phyloP scores from a whole-genome alignment of 2,113 vertebrate genomes.

The Caranx melampygus region DNA sequence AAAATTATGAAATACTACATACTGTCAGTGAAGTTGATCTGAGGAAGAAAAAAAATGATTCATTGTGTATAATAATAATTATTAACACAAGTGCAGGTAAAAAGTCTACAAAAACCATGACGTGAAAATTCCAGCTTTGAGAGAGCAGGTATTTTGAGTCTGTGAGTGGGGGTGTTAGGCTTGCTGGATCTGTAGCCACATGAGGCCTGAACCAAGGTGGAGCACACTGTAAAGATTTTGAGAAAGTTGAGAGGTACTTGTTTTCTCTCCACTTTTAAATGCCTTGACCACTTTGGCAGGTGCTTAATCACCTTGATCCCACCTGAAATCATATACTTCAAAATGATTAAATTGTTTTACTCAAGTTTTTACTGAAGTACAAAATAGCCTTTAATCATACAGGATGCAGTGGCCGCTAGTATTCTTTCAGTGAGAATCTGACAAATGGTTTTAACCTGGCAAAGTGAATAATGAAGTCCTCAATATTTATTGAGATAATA shows the following conservation, averaged over 20 bases:
- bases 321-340: slow-evolving; percentile 56
- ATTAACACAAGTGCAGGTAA: background rate
- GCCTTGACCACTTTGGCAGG: slow-evolving; percentile 43
- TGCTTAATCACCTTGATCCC: slow-evolving; percentile 50
- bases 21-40: background rate
- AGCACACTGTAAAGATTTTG: slow-evolving; percentile 23
- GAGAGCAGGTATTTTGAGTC: slow-evolving; percentile 7
- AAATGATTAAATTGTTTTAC: slow-evolving; percentile 51
- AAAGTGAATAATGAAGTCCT: background rate
- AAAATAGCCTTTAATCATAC: slow-evolving; percentile 40
- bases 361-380: slow-evolving; percentile 35
- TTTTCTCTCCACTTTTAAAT: slow-evolving; percentile 39
- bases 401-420: slow-evolving; percentile 7
- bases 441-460: background rate
- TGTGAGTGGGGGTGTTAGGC: background rate
- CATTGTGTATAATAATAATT: background rate
- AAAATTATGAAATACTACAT: background rate
- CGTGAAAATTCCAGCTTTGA: slow-evolving; percentile 20
- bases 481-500: no score
- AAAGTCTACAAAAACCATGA: background rate
- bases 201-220: slow-evolving; percentile 15
- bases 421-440: slow-evolving; percentile 13
- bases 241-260: slow-evolving; percentile 32
- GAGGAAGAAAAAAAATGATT: background rate
- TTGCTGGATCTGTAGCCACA: background rate